Evolutionary conservation across 92 coral and sea anemone genomes (phyloP).

Genomic region (Zoanthus solanderi): DNA sequence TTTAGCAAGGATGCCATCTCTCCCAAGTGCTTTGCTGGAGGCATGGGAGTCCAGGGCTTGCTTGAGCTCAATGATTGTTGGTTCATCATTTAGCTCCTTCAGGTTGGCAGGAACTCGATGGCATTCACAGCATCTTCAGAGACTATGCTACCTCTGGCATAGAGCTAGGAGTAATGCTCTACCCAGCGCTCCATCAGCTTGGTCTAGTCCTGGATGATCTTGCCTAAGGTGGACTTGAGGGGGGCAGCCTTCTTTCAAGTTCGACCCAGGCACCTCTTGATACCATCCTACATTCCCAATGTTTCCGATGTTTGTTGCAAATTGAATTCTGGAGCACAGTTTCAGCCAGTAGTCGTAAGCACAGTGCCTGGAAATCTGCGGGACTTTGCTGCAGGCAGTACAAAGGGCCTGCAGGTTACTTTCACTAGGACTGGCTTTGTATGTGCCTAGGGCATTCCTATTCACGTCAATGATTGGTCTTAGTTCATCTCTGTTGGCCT

Average conservation of each 20-base stretch:
- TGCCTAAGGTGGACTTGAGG: constrained; percentile 32
- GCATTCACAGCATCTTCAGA: too few relatives aligned
- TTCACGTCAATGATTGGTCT: not conserved
- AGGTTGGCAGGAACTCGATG: too few relatives aligned
- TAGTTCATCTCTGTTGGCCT: not conserved
- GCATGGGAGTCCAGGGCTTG: not conserved
- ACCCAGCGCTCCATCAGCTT: constrained; percentile 48
- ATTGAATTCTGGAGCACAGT: constrained; percentile 14
- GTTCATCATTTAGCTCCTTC: too few relatives aligned
- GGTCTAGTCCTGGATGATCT: not conserved
- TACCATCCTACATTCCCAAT: constrained; percentile 39
- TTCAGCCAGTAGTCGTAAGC: constrained; percentile 43
- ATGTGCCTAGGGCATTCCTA: not conserved
- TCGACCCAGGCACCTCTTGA: constrained; percentile 35
- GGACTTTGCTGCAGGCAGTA: not conserved
- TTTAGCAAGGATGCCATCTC: not conserved
- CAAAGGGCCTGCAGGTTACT: not conserved
- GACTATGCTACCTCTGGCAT: too few relatives aligned
- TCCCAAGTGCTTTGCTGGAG: not conserved
- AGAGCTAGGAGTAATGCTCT: constrained; percentile 12
- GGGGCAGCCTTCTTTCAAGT: not conserved
- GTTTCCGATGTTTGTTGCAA: constrained; percentile 42
- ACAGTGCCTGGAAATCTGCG: constrained; percentile 25
- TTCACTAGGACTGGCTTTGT: not conserved
- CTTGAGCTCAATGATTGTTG: too few relatives aligned